phyloP scores from a whole-genome alignment of 2,113 vertebrate genomes.

The Xenopus laevis region DNA sequence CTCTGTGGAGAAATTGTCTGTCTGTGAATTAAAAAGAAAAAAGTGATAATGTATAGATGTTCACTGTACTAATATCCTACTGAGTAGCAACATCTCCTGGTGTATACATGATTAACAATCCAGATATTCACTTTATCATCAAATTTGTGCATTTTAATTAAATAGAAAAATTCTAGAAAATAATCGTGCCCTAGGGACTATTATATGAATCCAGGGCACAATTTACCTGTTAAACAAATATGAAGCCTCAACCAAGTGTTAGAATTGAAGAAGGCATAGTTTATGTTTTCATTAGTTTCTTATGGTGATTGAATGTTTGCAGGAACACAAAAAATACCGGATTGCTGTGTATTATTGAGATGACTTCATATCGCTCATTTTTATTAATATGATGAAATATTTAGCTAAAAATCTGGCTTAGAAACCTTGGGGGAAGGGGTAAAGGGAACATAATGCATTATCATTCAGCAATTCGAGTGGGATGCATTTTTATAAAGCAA shows the following conservation, averaged over 20 bases:
- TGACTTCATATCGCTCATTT: constrained; percentile 60
- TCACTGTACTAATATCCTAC: constrained; percentile 78
- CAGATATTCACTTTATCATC: constrained; percentile 75
- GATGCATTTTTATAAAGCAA: no score
- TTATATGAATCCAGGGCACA: constrained; percentile 72
- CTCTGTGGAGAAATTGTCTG: constrained; percentile 99
- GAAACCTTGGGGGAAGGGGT: constrained; percentile 22
- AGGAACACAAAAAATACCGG: constrained; percentile 55
- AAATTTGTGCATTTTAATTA: constrained; percentile 83
- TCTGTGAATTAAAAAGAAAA: constrained; percentile 89
- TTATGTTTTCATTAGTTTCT: constrained; percentile 59
- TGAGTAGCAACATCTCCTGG: constrained; percentile 83
- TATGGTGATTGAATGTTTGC: constrained; percentile 63
- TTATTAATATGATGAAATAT: constrained; percentile 58
- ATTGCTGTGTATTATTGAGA: constrained; percentile 56
- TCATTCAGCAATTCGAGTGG: no score
- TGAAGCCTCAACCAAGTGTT: constrained; percentile 62
- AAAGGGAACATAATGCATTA: neutral
- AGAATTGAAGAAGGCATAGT: constrained; percentile 59
- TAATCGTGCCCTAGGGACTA: constrained; percentile 78
- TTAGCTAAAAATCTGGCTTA: constrained; percentile 51
- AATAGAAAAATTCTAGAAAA: constrained; percentile 72
- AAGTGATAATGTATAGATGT: constrained; percentile 79
- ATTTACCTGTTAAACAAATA: constrained; percentile 81
- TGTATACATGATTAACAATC: constrained; percentile 89